Conservation (phyloP, 2,797 vertebrate genomes). For the Mastacembelus armatus region DNA sequence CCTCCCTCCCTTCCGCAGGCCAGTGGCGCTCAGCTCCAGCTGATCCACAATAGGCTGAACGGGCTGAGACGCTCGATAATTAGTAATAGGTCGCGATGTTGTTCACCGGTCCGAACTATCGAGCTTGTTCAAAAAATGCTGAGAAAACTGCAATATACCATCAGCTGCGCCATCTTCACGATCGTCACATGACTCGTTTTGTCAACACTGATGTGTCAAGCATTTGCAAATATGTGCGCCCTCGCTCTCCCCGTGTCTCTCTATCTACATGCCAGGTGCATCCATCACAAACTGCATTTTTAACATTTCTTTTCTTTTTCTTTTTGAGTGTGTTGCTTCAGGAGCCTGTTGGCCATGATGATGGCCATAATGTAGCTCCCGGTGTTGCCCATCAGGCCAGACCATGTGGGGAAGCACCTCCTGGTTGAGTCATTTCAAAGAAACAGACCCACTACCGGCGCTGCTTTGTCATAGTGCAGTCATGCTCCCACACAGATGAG, state of each 20-base stretch:
- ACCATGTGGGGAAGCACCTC: conserved; percentile 70
- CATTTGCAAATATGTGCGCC: conserved; percentile 65
- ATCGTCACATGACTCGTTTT: conserved; percentile 83
- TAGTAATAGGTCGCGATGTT: conserved; percentile 48
- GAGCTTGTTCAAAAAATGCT: conserved; percentile 40
- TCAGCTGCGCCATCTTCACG: conserved; percentile 84
- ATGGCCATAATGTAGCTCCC: conserved; percentile 51
- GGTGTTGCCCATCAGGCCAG: conserved; percentile 58
- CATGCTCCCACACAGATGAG: conserved; percentile 53
- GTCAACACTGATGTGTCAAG: conserved; percentile 82
- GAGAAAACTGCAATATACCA: conserved; percentile 65
- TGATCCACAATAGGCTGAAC: conserved; percentile 38
- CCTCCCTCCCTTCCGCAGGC: background rate
- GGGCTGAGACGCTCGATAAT: conserved; percentile 46
- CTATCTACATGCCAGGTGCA: conserved; percentile 46
- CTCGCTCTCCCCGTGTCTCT: conserved; percentile 27
- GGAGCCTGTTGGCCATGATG: no score
- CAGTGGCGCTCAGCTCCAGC: conserved; percentile 33
- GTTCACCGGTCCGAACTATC: conserved; percentile 29
- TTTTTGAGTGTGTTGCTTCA: conserved; percentile 57
- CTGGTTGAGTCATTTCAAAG: conserved; percentile 73
- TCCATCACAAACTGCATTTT: conserved; percentile 66
- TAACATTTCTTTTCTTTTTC: conserved; percentile 15
- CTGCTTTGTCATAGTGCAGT: conserved; percentile 76
- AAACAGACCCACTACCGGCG: conserved; percentile 50